A percentile compares a stretch with the other conserved stretches of the same genome.
phyloP scores from a whole-genome alignment of 2,113 vertebrate species.

The Otolemur garnettii region DNA sequence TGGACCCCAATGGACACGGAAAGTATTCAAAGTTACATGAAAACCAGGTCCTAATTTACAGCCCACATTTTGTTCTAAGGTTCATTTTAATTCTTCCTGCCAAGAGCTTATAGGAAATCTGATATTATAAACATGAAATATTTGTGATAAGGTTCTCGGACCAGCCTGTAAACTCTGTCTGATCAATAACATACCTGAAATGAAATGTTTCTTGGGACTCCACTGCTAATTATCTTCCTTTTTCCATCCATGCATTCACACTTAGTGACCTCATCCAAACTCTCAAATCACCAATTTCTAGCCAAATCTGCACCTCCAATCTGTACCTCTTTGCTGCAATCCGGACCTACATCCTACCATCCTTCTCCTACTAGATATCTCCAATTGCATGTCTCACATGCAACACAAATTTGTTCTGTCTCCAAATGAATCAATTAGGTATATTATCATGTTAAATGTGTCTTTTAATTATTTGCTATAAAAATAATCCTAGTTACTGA shows the following conservation, averaged over 20 bases:
- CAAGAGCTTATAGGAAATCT: slow-evolving; percentile 21
- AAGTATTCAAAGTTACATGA: neutral
- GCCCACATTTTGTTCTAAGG: neutral
- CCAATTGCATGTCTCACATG: neutral
- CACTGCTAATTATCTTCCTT: neutral
- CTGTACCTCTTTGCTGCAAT: neutral
- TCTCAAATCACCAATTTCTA: neutral
- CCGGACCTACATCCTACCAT: neutral
- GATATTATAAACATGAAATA: neutral
- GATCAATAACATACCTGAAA: neutral
- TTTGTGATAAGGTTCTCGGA: neutral
- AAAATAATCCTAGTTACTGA: neutral
- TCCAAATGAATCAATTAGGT: neutral
- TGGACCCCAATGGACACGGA: neutral
- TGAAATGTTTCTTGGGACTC: neutral
- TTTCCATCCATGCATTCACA: neutral
- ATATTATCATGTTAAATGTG: neutral
- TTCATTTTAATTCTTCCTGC: neutral
- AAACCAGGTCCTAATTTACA: neutral
- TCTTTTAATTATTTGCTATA: neutral
- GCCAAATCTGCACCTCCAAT: neutral
- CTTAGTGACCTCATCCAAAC: neutral
- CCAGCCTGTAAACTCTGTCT: neutral
- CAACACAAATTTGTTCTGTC: neutral
- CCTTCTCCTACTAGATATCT: neutral